These are phyloP conservation scores for Dryobota labecula DNA, from an alignment of 2,888 invertebrate species.

Conservation along the genomic window DNA sequence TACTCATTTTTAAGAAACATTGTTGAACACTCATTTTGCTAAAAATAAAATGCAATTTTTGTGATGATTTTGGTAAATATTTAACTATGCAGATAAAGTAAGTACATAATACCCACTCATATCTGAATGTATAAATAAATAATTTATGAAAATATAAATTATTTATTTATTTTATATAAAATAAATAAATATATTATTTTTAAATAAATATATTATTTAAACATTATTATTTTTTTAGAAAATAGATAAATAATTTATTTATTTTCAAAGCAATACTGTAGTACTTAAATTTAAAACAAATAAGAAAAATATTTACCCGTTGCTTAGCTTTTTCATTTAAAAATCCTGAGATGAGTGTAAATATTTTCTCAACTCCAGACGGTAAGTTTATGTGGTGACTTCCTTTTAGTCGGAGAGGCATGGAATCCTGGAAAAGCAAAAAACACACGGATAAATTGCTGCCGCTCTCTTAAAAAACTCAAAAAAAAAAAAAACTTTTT, in stretches of 20 bases:
- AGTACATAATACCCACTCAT: neutral
- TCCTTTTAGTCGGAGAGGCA: slow-evolving; percentile 91
- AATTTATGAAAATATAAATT: too few species aligned
- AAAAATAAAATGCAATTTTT: neutral
- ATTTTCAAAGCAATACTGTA: neutral
- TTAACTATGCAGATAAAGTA: neutral
- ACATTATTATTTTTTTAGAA: too few species aligned
- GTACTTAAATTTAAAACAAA: neutral
- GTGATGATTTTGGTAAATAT: slow-evolving; percentile 4
- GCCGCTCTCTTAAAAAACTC: neutral
- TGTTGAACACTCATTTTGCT: neutral
- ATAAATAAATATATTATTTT: too few species aligned
- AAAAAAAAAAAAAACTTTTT: too few species aligned
- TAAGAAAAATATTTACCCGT: slow-evolving; percentile 82
- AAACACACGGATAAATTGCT: neutral
- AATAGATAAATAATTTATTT: too few species aligned
- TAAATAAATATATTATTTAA: too few species aligned
- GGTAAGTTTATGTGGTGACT: slow-evolving; percentile 91
- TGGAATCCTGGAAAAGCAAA: slow-evolving; percentile 87
- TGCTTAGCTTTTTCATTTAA: slow-evolving; percentile 91
- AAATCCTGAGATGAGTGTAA: slow-evolving; percentile 89
- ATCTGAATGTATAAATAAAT: too few species aligned
- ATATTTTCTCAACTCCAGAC: slow-evolving; percentile 89
- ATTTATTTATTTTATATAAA: too few species aligned
- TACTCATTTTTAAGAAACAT: neutral